Base-by-base conservation (phyloP, 2,888 invertebrate genomes). In the Ormyrus rosae region DNA sequence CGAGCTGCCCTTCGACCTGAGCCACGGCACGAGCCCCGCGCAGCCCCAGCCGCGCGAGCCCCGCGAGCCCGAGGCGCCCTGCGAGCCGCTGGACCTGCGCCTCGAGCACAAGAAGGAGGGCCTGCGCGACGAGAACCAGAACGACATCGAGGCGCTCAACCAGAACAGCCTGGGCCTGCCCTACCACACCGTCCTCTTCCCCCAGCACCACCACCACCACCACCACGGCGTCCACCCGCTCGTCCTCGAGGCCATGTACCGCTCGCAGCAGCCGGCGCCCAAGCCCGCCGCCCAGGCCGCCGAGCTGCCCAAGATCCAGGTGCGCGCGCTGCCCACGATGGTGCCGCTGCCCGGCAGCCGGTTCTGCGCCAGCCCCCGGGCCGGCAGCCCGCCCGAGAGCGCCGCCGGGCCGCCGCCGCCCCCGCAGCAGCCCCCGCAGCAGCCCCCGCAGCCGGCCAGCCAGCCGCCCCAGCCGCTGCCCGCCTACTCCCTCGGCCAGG, bases 21-120 rank as follows among this genome's bases (percentile, higher is more conserved):
- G 93, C 73, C 91, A 91, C 72, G 69, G 74, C 6, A 93, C 92
- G 92, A 93, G 93, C 67, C 93, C 93, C 0, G 92, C 93, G 0
- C 91, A 92, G 89, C 94, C 92, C 2, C 91, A 91, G 87, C 93
- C 84, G 81, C 75, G 34, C 3, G 82, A 78, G 85, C 88, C 79
- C 78, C 92, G 79, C 91, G 92, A 84, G 53, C 83, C 80, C 79
- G 87, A 89, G 46, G 86, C 87, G n/a, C 96, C 96, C 89, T 96
- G 96, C 89, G 96, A 97, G 89, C 98, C 98, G 0, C 92, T 98
- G 80, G 98, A 98, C 91, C 93, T 98, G 80, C 94, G 97, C 88
- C 94, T 97, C 86, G 96, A 96, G 82, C 95, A 96, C 91, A 97
- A 97, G 90, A 95, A 97, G 91, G 92, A 89, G 84, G 91, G 93